Percentiles rank a stretch among this genome's conserved stretches.
phyloP scores from a whole-genome alignment of 2,113 vertebrate species.

The Hypomesus transpacificus region DNA sequence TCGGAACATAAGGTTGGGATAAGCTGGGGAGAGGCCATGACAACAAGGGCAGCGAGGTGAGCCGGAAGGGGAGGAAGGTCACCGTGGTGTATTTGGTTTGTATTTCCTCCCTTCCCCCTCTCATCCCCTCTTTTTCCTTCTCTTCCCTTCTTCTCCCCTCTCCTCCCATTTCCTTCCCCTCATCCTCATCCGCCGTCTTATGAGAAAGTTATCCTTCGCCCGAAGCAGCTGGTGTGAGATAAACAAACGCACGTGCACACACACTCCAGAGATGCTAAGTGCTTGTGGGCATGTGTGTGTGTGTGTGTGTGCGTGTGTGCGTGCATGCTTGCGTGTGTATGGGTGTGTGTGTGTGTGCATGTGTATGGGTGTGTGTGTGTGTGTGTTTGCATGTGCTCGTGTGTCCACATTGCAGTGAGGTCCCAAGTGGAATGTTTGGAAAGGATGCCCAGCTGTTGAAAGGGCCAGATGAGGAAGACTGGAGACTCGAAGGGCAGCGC shows the following conservation, averaged over 20 bases:
- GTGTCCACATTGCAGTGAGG: background rate
- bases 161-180: background rate
- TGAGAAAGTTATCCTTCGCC: constrained; percentile 6
- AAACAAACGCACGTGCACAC: constrained; percentile 6
- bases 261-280: background rate
- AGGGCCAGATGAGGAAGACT: background rate
- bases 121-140: background rate
- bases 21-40: too few relatives aligned
- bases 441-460: background rate
- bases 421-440: background rate
- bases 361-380: background rate
- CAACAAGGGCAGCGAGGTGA: too few relatives aligned
- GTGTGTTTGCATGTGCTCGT: background rate
- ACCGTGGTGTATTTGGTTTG: background rate
- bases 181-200: background rate
- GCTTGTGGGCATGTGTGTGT: background rate
- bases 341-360: background rate
- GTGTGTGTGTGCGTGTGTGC: background rate
- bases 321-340: background rate
- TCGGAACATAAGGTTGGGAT: too few relatives aligned
- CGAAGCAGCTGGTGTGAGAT: constrained; percentile 9
- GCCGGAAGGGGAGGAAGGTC: too few relatives aligned
- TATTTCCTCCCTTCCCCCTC: too few relatives aligned
- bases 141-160: background rate
- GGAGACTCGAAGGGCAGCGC: background rate